Base-by-base conservation (phyloP, 2,888 invertebrate species). In the Bruchidius siliquastri region DNA sequence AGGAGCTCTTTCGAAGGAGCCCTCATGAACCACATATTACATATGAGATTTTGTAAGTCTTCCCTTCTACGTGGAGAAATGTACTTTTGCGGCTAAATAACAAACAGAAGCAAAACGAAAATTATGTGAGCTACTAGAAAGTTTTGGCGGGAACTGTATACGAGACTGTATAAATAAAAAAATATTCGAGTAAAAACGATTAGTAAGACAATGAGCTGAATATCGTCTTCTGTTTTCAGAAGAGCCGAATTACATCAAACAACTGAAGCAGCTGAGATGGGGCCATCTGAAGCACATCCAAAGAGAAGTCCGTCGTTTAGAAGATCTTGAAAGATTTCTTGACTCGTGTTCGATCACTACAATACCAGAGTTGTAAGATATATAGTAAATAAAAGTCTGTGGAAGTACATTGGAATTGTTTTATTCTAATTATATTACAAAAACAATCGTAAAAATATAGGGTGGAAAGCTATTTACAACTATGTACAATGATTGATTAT, bases 241-340 rank as follows among this genome's bases (percentile, higher is more conserved):
- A 73, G 80, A 80, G 20, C 78, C 77, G 8, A 74, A 82, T 13
- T 87, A 84, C 75, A 83, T 87, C 22, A 87, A 86, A 76, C 87
- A 87, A 74, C 77, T 88, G 74, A 86, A 86, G 74, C 84, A 85
- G 71, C 80, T 87, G 67, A 83, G 88, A n/a, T 87, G 86, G 87
- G 84, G 86, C 18, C 87, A 88, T 74, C 80, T 88, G 77, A 85
- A 85, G 73, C 87, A 87, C 76, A 88, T 88, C 74, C 87, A 87
- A 77, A 82, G 84, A 2, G 87, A 87, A 80, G 83, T 87, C n/a
- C 82, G 82, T 68, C 82, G 86, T 71, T 78, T 88, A 22, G 87
- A 86, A 76, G 86, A 87, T 69, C 78, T 88, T 26, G 88, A 88
- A 80, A 80, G 85, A 74, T 86, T 86, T 76, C 79, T 88, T 72